Base-by-base conservation (phyloP, 2,113 vertebrate genomes). In the Sigmodon hispidus region DNA sequence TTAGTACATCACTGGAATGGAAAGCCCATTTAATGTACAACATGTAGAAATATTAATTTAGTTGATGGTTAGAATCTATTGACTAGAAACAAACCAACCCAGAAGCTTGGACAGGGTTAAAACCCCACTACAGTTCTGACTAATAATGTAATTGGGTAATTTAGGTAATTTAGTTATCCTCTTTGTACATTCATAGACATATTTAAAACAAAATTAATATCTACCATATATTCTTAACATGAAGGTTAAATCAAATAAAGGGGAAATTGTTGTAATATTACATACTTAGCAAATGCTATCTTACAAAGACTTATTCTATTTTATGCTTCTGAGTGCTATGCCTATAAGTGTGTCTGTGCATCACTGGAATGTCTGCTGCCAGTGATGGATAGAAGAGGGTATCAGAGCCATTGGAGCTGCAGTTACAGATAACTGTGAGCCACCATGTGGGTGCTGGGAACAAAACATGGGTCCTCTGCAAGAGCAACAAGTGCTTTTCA, bases 201-300 rank as follows among this genome's bases (percentile, higher is more conserved):
- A 19, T 83, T 70, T 79, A 79, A 96, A 77, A 92, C 10, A 34
- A 63, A 34, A 77, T 73, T 67, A 55, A 94, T 91, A 75, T 5
- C 36, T 34, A 43, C 40, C 86, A 11, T 79, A n/a, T 84, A 34
- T 34, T 63, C 17, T 93, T 77, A 87, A 65, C 0, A 50, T 22
- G 29, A 87, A 63, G 17, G 5, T 77, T 95, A 92, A 69, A 75
- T 89, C 72, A 91, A 92, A 93, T 8, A 50, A 17, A 43, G 7
- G 2, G 17, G 21, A 65, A 69, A 86, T 24, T 40, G 22, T 3
- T 26, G 7, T 50, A 63, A 65, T 69, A 89, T 81, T 69, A 73
- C 50, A 75, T 5, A 73, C 5, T 91, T 29, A 69, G 12, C 90
- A 87, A 48, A 61, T 45, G 7, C 80, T 63, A 29, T 29, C 11